Base-by-base conservation (phyloP, 2,888 invertebrate genomes). In the Trissoscelio sp. region DNA sequence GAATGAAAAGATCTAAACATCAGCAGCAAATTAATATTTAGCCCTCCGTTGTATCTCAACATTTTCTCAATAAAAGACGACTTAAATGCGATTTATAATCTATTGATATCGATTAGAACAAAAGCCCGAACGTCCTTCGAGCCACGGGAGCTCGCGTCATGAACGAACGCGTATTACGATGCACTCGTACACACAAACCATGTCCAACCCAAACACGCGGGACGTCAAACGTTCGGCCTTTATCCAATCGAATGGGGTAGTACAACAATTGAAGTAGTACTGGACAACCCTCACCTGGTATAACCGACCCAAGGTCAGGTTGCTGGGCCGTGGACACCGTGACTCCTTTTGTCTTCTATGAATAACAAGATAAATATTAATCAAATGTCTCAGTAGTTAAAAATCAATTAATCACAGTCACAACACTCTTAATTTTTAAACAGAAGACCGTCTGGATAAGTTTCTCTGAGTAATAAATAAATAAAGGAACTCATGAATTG, bases 231-330 rank as follows among this genome's bases (percentile, higher is more conserved):
- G 48, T 55, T 42, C 31, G 46, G 44, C 72, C 24, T 42, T 73
- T 44, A 44, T 34, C 34, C 60, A 62, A 69, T 77, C 75, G 79
- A 74, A 81, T 64, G 67, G 80, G n/a, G n/a, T n/a, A n/a, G n/a
- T n/a, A n/a, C 57, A 53, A 62, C 67, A 42, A 64, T 39, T 46
- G 12, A n/a, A 75, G 34, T 11, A 31, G 58, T 51, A 62, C 66
- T 42, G 57, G 51, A 79, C 74, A 81, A 74, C 81, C 85, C 87
- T 87, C 85, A 90, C 91, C 89, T 89, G 89, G 88, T 89, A 88
- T 83, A 87, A 83, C 87, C 86, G 88, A 87, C 87, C 88, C 90
- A 90, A 91, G 91, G 90, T 90, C 90, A 89, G 88, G 89, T 89
- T 88, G 90, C 86, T 89, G 88, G 88, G 89, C 88, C 88, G 87